Evolutionary conservation across 2,888 invertebrate genomes (phyloP), one percentile per base, ranked within the genome.

Genomic region (Biston stratarius): DNA sequence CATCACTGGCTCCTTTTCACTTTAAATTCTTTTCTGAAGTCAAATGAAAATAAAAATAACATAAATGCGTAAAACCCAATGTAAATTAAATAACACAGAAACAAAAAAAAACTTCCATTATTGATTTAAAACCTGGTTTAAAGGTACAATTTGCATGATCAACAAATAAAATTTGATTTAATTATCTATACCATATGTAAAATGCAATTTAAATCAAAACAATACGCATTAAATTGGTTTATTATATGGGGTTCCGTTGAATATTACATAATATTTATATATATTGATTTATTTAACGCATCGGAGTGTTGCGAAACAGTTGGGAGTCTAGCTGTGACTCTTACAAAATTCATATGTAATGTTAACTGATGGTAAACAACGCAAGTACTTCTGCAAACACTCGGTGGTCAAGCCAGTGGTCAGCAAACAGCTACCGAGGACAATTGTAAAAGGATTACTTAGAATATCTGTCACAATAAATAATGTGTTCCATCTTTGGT

Each of bases 231-330:
- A 47, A 11, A 47, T 36, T 15, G 8, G 24, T 24, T 6, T 40
- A 6, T 42, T 11, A 7, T 7, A 10, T 33, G 15, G 10, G 38
- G 10, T 56, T 47, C 36, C 38, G 14, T 15, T 51, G 44, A 44
- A 71, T 76, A 79, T 84, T 84, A 69, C 83, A 69, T 82, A 89
- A 90, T 86, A 81, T 89, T 84, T 86, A 76, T 81, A 81, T 81
- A 84, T 77, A 85, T 83, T 81, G 81, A 83, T 84, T 85, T 85
- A 83, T 83, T 82, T 78, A 78, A 80, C 80, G 73, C 75, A 78
- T 78, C 74, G 44, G 74, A 67, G 67, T 61, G 65, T 77, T 74
- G 72, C 53, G 75, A 67, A 78, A 83, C 63, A 8, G 49, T 55
- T 64, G 69, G 64, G 55, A 45, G 34, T 56, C 36, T 58, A 47